Conservation (phyloP, 2,888 invertebrate genomes). For the Drosophila buzzatii region DNA sequence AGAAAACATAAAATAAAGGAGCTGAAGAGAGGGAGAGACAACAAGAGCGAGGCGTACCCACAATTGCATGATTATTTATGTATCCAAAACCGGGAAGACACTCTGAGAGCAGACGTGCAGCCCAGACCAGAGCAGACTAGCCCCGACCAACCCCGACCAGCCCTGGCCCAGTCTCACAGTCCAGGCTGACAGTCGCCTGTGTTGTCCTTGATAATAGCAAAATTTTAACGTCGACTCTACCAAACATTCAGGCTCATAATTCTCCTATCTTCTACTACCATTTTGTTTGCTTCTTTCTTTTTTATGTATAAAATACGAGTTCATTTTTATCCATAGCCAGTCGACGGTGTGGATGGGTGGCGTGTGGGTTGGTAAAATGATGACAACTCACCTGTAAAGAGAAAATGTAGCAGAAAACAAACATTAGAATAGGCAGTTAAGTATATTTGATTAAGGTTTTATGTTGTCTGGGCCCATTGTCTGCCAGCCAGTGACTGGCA, state of each 20-base stretch:
- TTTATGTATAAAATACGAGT: conserved; percentile 60
- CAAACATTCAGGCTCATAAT: conserved; percentile 35
- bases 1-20: conserved; percentile 23
- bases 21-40: too few relatives aligned
- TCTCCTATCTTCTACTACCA: conserved; percentile 26
- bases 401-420: conserved; percentile 63
- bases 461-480: conserved; percentile 56
- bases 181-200: conserved; percentile 32
- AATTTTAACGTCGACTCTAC: conserved; percentile 47
- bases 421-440: conserved; percentile 70
- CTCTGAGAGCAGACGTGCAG: background rate
- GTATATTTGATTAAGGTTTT: conserved; percentile 73
- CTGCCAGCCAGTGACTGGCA: conserved; percentile 26
- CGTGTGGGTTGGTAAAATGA: background rate
- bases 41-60: conserved; percentile 8
- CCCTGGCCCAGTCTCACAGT: background rate
- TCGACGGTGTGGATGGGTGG: background rate
- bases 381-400: conserved; percentile 76
- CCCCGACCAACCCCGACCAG: background rate
- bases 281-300: conserved; percentile 10
- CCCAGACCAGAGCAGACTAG: background rate
- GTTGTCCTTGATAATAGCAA: conserved; percentile 72
- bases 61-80: conserved; percentile 74
- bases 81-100: conserved; percentile 11
- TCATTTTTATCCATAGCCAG: conserved; percentile 31